Evolutionary conservation across 1,140 invertebrate genomes (phyloP).

Genomic region (Odontomachus brunneus): DNA sequence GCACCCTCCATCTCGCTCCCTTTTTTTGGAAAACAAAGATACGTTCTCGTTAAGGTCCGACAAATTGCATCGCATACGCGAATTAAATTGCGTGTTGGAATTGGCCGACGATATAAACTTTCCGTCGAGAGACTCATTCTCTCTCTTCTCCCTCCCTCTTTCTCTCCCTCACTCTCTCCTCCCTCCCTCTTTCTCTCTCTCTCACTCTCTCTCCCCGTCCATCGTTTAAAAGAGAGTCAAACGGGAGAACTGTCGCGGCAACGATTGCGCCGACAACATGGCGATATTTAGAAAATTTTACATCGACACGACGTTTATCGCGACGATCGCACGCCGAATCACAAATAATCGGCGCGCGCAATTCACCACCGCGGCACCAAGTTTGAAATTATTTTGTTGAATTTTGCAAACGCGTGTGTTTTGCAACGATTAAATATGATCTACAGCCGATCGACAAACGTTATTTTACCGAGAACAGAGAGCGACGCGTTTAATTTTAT

Average conservation of each 20-base stretch:
- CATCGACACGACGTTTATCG: too few relatives aligned
- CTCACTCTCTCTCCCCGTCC: not conserved
- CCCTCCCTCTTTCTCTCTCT: not conserved
- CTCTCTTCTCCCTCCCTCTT: not conserved
- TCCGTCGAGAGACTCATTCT: conserved; percentile 1
- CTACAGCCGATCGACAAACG: not conserved
- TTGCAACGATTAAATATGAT: not conserved
- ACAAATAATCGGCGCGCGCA: too few relatives aligned
- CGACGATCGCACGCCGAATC: not conserved
- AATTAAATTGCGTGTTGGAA: conserved; percentile 46
- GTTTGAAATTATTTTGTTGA: not conserved
- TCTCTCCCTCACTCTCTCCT: too few relatives aligned
- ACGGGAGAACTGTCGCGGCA: too few relatives aligned
- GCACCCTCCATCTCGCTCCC: conserved; percentile 9
- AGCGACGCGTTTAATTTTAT: too few relatives aligned
- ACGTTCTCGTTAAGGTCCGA: conserved; percentile 42
- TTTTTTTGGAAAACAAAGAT: conserved; percentile 37
- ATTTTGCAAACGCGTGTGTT: not conserved
- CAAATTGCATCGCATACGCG: conserved; percentile 45
- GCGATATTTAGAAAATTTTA: not conserved
- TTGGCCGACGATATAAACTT: conserved; percentile 44
- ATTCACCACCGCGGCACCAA: not conserved
- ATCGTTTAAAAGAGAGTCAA: not conserved
- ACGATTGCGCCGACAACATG: not conserved
- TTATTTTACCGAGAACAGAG: too few relatives aligned